Evolutionary conservation across 2,888 invertebrate species (phyloP), one percentile per base, ranked within the genome.

Genomic region (Drosophila eohydei): DNA sequence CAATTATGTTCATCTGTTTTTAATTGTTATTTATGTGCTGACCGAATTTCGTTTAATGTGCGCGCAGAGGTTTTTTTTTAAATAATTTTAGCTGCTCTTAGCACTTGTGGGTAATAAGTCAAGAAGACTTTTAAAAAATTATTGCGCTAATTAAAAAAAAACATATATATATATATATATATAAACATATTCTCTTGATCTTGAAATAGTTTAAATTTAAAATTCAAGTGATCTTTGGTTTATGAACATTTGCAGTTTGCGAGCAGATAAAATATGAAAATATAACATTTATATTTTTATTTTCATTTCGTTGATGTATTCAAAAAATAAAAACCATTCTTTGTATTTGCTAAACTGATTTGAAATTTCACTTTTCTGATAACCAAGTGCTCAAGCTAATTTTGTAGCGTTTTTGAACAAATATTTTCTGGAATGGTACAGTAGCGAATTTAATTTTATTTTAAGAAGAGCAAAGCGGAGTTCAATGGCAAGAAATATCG

Each of bases 21-120:
- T 60, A 72, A 74, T 72, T 60, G 56, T 52, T 70, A 60, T 72
- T 71, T 71, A 69, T 71, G 38, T 38, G 56, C 38, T 60, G 46
- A 2, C 50, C 50, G 61, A 61, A 55, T 68, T 71, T 41, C 16
- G 44, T 56, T 61, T 51, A 64, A 51, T 50, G 32, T 60, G 59
- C 28, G 40, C 36, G 38, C 32, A 63, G 52, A 32, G 51, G 57
- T 68, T 58, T 55, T 58, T 43, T 38, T 61, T 60, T 43, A 6
- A 46, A 43, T n/a, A 38, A 30, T 36, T 14, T 52, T 41, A 48
- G 41, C 46, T 11, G 28, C 32, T 32, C 12, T 59, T 41, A n/a
- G n/a, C 59, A 70, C 40, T 63, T 64, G 70, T 38, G 32, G 59
- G 41, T 6, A 43, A 59, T 71, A 59, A 56, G 34, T 60, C 44